These are phyloP conservation scores for Drosophila heteroneura DNA, from an alignment of 2,888 invertebrate species.

Conservation along the genomic window DNA sequence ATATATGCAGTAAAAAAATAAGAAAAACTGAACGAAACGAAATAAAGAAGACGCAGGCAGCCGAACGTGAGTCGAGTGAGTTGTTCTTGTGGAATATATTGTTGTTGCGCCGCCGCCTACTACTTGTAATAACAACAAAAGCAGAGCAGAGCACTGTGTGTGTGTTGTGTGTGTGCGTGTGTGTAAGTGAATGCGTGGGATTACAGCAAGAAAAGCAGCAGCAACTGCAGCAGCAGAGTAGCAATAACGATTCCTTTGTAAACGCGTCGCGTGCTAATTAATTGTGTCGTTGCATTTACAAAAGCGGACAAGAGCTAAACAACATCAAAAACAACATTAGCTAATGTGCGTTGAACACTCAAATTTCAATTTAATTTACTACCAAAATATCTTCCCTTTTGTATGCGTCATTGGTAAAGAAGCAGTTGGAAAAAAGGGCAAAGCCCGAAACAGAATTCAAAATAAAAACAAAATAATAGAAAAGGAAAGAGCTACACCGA, in stretches of 20 bases:
- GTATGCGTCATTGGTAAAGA: constrained; percentile 71
- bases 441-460: constrained; percentile 41
- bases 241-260: constrained; percentile 41
- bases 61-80: constrained; percentile 39
- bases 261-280: constrained; percentile 62
- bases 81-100: constrained; percentile 28
- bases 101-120: constrained; percentile 50
- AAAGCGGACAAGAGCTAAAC: constrained; percentile 44
- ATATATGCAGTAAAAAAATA: not conserved
- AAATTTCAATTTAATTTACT: constrained; percentile 63
- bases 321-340: constrained; percentile 22
- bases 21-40: constrained; percentile 24
- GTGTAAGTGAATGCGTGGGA: constrained; percentile 39
- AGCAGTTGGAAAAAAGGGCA: constrained; percentile 24
- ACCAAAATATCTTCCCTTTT: constrained; percentile 29
- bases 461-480: constrained; percentile 42
- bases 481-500: constrained; percentile 14
- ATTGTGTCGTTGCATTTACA: constrained; percentile 56
- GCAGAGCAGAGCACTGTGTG: constrained; percentile 21
- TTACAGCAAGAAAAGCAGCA: constrained; percentile 28
- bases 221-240: constrained; percentile 19
- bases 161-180: constrained; percentile 14
- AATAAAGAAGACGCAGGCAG: constrained; percentile 35
- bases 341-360: constrained; percentile 65
- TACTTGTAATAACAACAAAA: constrained; percentile 38